Base-by-base conservation (phyloP, 2,888 invertebrate species). In the Petrolisthes cinctipes region DNA sequence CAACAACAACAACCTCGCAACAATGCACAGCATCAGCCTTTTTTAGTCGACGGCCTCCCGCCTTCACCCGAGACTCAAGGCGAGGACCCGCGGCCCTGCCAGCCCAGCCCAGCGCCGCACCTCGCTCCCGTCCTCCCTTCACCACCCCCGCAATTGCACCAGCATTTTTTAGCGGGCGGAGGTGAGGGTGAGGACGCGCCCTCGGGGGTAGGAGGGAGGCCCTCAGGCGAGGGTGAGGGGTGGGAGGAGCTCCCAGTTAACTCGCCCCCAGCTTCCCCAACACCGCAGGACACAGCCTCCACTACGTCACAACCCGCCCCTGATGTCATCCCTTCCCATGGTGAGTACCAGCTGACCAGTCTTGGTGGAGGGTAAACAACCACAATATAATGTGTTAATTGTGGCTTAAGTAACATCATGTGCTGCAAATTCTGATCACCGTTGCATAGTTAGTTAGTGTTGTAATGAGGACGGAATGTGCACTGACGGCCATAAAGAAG, bases 21-120 rank as follows among this genome's bases (percentile, higher is more conserved):
- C 56, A 83, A 53, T 37, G 51, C 68, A 20, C 79, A 54, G n/a
- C 90, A 87, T 76, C 91, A 89, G 88, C 87, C 89, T 93, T 94
- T 94, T 94, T 94, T 94, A 93, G 93, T 92, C 92, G 93, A 93
- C 92, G 93, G 93, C 93, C 90, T 92, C 92, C 91, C 92, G 83
- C 90, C 91, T 90, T 89, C 89, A 84, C 87, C 86, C 86, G 90
- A 83, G 89, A 90, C 73, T 83, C 89, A 83, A 71, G 57, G 83
- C 83, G 90, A 90, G 87, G 86, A 87, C 57, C 79, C 68, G 85
- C 85, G 87, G 85, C 89, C 85, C 73, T 87, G 85, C 81, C 84
- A 86, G 83, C 66, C 81, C 88, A 88, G 85, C 85, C 86, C 87
- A 57, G 83, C 89, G 82, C 86, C 81, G 79, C 86, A 54, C 80